Evolutionary conservation across 2,797 vertebrate species (phyloP).

Genomic region (Antennarius maculatus): DNA sequence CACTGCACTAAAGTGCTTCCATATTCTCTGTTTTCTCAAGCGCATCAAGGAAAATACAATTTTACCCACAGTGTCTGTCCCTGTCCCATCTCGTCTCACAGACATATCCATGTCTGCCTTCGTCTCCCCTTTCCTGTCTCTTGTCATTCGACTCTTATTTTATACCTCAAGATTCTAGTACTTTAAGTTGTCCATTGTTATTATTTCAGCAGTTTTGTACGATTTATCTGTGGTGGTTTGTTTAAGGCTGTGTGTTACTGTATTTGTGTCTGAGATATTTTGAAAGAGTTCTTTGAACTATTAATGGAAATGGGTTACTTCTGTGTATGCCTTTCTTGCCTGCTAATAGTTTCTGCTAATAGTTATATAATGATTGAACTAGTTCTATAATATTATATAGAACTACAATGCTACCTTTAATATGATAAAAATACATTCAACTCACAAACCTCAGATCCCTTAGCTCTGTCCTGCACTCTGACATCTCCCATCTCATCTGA

Average conservation of each 20-base stretch:
- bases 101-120: constrained; percentile 30
- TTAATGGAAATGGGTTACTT: background rate
- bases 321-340: background rate
- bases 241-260: constrained; percentile 12
- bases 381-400: background rate
- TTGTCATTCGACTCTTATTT: constrained; percentile 4
- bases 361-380: background rate
- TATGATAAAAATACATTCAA: constrained; percentile 7
- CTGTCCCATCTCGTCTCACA: constrained; percentile 51
- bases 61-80: constrained; percentile 54
- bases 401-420: background rate
- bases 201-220: constrained; percentile 22
- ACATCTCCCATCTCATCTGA: constrained; percentile 26
- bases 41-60: constrained; percentile 65
- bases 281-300: background rate
- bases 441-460: constrained; percentile 1
- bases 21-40: constrained; percentile 68
- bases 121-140: constrained; percentile 13
- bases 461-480: background rate
- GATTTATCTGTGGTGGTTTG: constrained; percentile 8
- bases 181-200: constrained; percentile 10
- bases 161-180: background rate
- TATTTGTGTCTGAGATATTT: background rate
- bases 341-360: background rate
- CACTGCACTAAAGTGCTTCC: constrained; percentile 58